phyloP scores from a whole-genome alignment of 30 jellyfish, hydroid and myxozoan genomes.

The Aurelia sp. region DNA sequence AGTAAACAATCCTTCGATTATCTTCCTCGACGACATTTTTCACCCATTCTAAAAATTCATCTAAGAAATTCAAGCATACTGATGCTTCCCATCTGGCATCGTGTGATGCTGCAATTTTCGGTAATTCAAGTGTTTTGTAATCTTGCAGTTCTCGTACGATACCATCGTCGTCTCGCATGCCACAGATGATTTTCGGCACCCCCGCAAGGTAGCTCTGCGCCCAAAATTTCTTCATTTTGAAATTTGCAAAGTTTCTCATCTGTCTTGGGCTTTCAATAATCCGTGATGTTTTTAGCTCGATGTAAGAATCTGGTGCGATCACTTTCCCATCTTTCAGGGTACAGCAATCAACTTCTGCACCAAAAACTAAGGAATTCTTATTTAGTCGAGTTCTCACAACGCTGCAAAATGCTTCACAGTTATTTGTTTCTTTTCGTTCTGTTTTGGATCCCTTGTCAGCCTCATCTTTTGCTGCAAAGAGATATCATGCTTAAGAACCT shows the following conservation, averaged over 20 bases:
- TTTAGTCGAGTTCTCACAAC: constrained; percentile 80
- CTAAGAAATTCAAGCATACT: constrained; percentile 74
- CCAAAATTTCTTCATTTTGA: constrained; percentile 89
- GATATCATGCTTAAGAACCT: too few species aligned
- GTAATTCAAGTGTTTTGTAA: constrained; percentile 69
- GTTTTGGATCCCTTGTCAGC: too few species aligned
- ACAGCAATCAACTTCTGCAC: constrained; percentile 96
- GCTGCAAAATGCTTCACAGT: constrained; percentile 88
- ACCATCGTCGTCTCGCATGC: constrained; percentile 92
- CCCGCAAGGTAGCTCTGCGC: constrained; percentile 97
- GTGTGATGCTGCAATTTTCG: constrained; percentile 50
- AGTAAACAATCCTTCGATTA: constrained; percentile 59
- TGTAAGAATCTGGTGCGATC: constrained; percentile 70
- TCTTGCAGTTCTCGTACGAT: constrained; percentile 62
- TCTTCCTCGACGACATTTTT: constrained; percentile 61
- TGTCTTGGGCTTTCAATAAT: constrained; percentile 52
- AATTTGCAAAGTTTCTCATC: constrained; percentile 74
- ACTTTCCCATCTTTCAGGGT: constrained; percentile 43
- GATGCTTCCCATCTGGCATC: constrained; percentile 77
- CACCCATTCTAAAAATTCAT: constrained; percentile 78
- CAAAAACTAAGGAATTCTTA: constrained; percentile 78
- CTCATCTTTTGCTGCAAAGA: too few species aligned
- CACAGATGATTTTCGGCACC: constrained; percentile 87
- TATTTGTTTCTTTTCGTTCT: constrained; percentile 28
- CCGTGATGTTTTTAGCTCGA: constrained; percentile 89